Evolutionary conservation across 2,888 invertebrate genomes (phyloP).

Genomic region (Monoplex corrugatus): DNA sequence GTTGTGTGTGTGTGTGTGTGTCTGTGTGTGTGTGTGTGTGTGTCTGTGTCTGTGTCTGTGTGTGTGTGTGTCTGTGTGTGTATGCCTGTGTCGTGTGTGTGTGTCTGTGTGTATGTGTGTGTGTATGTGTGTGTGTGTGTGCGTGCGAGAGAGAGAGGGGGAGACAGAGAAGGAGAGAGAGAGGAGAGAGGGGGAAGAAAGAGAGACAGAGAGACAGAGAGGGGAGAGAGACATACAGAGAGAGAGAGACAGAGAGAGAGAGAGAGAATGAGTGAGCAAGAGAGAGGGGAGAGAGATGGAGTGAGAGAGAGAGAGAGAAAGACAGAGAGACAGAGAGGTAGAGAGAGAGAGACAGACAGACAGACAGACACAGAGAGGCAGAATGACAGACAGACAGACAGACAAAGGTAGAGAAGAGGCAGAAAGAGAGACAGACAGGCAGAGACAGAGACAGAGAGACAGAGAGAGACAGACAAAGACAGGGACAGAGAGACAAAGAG

Average conservation of each 20-base stretch:
- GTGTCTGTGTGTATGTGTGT: neutral
- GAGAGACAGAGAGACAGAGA: neutral
- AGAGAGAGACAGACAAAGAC: neutral
- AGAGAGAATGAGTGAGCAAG: too few relatives aligned
- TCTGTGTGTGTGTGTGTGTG: too few relatives aligned
- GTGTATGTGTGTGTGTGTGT: neutral
- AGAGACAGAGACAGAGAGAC: too few relatives aligned
- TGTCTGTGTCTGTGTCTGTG: too few relatives aligned
- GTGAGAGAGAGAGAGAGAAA: neutral
- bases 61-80: conserved; percentile 9
- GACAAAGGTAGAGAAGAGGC: too few relatives aligned
- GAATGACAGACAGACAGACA: neutral
- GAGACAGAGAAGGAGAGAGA: neutral
- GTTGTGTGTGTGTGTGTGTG: too few relatives aligned
- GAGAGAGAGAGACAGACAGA: neutral
- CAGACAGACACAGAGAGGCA: neutral
- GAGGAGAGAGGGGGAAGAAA: neutral
- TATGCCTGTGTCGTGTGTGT: too few relatives aligned
- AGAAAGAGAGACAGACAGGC: too few relatives aligned
- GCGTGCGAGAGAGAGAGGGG: neutral
- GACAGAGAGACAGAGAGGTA: neutral
- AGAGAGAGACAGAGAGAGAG: neutral
- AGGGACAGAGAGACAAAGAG: too few relatives aligned
- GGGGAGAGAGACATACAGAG: neutral
- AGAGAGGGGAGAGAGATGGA: neutral